Conservation (phyloP, 2,113 vertebrate species). For the Chiloscyllium plagiosum region DNA sequence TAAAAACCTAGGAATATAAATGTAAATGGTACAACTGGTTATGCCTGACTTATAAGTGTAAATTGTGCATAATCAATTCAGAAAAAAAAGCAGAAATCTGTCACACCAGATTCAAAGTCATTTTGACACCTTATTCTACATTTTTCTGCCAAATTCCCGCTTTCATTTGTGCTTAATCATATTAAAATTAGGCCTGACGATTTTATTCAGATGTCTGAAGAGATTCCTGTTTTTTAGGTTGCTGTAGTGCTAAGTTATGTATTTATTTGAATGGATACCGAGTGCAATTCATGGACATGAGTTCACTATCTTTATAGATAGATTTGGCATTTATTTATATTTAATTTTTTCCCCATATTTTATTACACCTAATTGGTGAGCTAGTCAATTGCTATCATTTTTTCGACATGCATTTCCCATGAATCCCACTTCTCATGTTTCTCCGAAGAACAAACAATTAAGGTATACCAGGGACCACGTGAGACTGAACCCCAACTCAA, state of each 20-base stretch:
- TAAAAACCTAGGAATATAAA: neutral
- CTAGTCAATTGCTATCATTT: neutral
- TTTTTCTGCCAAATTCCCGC: neutral
- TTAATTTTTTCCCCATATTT: neutral
- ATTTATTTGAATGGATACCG: neutral
- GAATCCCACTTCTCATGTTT: neutral
- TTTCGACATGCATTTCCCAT: neutral
- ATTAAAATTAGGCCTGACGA: neutral
- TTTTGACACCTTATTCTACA: neutral
- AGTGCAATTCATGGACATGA: neutral
- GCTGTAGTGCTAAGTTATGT: neutral
- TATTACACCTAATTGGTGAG: neutral
- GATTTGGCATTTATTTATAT: neutral
- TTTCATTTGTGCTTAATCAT: neutral
- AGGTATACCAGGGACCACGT: neutral
- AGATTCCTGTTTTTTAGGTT: neutral
- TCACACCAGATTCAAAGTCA: neutral
- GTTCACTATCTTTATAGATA: neutral
- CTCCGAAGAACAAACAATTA: neutral
- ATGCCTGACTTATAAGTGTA: neutral
- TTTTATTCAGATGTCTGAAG: neutral
- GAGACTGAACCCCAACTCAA: neutral
- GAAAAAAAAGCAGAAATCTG: neutral
- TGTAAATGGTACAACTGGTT: neutral
- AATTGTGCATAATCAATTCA: neutral